phyloP scores from a whole-genome alignment of 2,888 invertebrate species.

The Drosophila birchii region DNA sequence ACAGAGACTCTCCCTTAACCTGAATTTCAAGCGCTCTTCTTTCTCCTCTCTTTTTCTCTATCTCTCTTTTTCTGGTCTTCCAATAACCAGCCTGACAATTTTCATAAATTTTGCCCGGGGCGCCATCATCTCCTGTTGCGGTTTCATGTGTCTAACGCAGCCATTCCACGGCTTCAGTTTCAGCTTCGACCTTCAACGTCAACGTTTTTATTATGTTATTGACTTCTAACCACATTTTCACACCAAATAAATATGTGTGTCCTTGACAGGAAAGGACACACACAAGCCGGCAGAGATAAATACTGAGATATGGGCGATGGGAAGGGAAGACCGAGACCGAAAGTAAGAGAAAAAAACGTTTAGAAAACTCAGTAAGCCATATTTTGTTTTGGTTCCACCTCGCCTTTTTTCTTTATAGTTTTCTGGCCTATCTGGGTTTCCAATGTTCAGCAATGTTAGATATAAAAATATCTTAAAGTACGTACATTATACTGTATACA shows the following conservation, averaged over 20 bases:
- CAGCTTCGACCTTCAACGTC: constrained; percentile 61
- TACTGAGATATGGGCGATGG: background rate
- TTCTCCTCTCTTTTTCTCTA: too few species aligned
- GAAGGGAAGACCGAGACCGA: background rate
- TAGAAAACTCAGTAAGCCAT: constrained; percentile 70
- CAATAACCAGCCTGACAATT: constrained; percentile 40
- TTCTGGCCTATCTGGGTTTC: constrained; percentile 47
- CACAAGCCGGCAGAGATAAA: constrained; percentile 17
- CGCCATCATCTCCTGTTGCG: constrained; percentile 9
- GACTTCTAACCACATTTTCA: constrained; percentile 78
- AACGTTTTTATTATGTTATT: constrained; percentile 76
- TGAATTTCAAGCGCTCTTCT: constrained; percentile 5
- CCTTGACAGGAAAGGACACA: constrained; percentile 62
- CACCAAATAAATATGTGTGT: constrained; percentile 63
- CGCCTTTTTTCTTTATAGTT: constrained; percentile 22
- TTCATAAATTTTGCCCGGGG: constrained; percentile 49
- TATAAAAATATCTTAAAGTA: constrained; percentile 11
- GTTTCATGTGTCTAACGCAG: constrained; percentile 31
- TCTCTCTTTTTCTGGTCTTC: background rate
- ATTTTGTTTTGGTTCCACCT: constrained; percentile 64
- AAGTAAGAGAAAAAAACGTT: constrained; percentile 28
- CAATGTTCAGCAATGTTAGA: constrained; percentile 38
- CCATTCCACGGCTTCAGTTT: constrained; percentile 26
- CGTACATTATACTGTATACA: background rate
- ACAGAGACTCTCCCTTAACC: constrained; percentile 22